Conservation (phyloP, 37 sponge, comb jelly and placozoan species). For the Crambe crambe region DNA sequence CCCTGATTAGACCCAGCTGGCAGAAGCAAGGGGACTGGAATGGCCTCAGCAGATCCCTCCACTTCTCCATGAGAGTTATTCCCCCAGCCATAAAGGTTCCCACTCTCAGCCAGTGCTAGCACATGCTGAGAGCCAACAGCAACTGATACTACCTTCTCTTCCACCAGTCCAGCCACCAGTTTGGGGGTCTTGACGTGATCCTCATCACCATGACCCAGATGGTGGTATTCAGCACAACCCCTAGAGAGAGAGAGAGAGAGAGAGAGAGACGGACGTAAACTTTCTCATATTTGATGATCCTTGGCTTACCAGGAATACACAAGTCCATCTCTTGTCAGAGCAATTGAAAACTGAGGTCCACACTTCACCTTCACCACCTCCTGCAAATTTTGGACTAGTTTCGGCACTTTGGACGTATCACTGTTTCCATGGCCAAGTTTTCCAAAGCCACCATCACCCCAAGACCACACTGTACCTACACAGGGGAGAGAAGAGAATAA, state of each 20-base stretch:
- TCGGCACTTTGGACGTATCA: constrained; percentile 57
- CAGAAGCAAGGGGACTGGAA: constrained; percentile 50
- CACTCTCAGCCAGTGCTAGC: constrained; percentile 56
- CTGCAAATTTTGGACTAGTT: constrained; percentile 25
- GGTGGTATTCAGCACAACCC: constrained; percentile 75
- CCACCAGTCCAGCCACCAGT: constrained; percentile 49
- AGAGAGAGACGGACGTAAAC: neutral
- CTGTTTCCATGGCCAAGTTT: constrained; percentile 79
- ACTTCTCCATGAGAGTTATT: constrained; percentile 60
- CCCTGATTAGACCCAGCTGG: constrained; percentile 38
- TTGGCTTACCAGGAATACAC: constrained; percentile 76
- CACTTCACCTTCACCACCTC: constrained; percentile 53
- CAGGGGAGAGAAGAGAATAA: neutral
- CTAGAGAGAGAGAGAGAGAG: constrained; percentile 34
- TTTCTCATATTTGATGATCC: neutral
- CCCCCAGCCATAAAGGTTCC: constrained; percentile 89
- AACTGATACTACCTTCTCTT: constrained; percentile 43
- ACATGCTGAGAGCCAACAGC: constrained; percentile 71
- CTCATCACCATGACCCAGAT: constrained; percentile 67
- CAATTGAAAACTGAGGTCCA: constrained; percentile 82
- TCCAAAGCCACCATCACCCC: constrained; percentile 91
- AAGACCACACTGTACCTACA: constrained; percentile 85
- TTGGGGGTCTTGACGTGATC: constrained; percentile 53
- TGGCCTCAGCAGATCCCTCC: constrained; percentile 42
- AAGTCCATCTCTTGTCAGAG: constrained; percentile 73